Base-by-base conservation (phyloP, 2,888 invertebrate species). In the Sturmia bella region DNA sequence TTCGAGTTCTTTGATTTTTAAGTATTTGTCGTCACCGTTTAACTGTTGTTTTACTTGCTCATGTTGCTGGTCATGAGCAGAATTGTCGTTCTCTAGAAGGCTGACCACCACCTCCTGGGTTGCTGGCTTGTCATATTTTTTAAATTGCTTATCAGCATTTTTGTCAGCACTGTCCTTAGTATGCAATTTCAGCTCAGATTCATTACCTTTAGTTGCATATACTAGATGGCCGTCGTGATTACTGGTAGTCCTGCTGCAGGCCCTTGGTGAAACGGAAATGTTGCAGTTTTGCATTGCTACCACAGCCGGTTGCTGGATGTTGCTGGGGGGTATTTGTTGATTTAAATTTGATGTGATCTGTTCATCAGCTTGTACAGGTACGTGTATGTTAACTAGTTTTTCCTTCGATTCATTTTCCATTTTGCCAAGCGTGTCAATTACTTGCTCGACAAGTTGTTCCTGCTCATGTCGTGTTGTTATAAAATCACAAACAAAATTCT, bases 391-490 rank as follows among this genome's bases (percentile, higher is more conserved):
- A 73, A 66, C 52, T 57, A 61, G 66, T 45, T 73, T 79, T 66
- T 79, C 45, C 41, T 73, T 21, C 48, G 69, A 27, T 69, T 73
- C 56, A 27, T 64, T 63, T 69, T 73, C 43, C 27, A 68, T 54
- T 41, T 59, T 75, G 45, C 24, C 82, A 48, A 84, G 77, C 54
- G 77, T 77, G 68, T 85, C 84, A 82, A 83, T 84, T 81, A 84
- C 84, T 77, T 83, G 84, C 54, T 80, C 80, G 61, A 84, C 77
- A 77, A 81, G 80, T 57, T 83, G 76, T 64, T 84, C 82, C 80
- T 85, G 84, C 72, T 79, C 39, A 32, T 84, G 84, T 52, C 57
- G 79, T 77, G 77, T 56, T 57, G 77, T 57, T 80, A 78, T 77
- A 66, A 83, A 79, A 76, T 74, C 81, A 52, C 76, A 79, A 72